Evolutionary conservation across 2,113 vertebrate genomes (phyloP).

Genomic region (Vulpes ferrilata): DNA sequence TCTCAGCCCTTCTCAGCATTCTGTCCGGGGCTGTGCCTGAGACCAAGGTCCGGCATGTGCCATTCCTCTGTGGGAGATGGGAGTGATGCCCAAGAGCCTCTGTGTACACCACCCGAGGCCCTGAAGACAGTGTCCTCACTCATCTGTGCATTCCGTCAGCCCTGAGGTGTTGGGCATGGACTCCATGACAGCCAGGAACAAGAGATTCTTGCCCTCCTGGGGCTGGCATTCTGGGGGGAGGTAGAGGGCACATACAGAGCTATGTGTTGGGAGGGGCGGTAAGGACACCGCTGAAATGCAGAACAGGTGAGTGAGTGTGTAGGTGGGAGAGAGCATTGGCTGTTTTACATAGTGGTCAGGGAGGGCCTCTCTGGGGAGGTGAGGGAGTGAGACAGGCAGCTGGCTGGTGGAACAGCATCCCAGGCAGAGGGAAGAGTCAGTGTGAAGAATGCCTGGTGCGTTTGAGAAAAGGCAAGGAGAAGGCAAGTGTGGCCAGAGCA

Average conservation of each 20-base stretch:
- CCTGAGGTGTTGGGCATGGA: background rate
- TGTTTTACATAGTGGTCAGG: accelerated
- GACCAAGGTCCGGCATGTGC: background rate
- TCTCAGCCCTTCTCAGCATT: background rate
- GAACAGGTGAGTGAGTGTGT: background rate
- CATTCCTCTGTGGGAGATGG: background rate
- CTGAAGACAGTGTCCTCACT: accelerated
- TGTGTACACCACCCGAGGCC: background rate
- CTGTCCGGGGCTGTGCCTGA: background rate
- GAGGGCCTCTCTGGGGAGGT: background rate
- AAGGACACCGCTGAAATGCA: too few species aligned
- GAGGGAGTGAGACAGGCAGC: background rate
- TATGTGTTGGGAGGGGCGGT: background rate
- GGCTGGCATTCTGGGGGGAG: background rate
- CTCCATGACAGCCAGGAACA: background rate
- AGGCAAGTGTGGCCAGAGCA: background rate
- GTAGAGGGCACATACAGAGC: background rate
- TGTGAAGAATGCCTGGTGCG: accelerated
- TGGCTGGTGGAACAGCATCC: background rate
- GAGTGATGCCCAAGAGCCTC: background rate
- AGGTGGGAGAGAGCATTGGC: background rate
- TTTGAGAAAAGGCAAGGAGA: background rate
- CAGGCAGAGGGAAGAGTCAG: background rate
- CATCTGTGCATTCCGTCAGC: background rate
- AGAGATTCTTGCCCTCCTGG: background rate